Evolutionary conservation across 2,888 invertebrate species (phyloP), one percentile per base, ranked within the genome.

Genomic region (Pollenia labialis): DNA sequence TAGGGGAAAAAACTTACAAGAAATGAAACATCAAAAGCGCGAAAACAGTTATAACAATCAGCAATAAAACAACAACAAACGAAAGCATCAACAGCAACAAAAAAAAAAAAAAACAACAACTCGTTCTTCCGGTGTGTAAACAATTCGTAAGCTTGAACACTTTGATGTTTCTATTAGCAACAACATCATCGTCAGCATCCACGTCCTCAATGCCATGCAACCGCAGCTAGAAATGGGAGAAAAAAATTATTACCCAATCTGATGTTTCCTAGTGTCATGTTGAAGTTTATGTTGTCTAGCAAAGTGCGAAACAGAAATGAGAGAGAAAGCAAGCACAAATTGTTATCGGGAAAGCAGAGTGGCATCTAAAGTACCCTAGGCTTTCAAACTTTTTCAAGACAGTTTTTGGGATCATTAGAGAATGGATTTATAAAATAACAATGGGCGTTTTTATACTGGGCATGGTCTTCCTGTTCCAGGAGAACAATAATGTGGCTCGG

Each of bases 131-230:
- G 90, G 90, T 91, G 91, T 91, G 91, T 90, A 89, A 81, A 90
- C 92, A 91, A 91, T 91, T 92, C 90, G 90, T 91, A 91, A 89
- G 92, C 92, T 90, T 91, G 88, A 91, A 91, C 92, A 90, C 91
- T 91, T 91, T 91, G 91, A 91, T 91, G 91, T 91, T 88, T 85
- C 85, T 84, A 87, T 87, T 87, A 87, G 86, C 86, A 87, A 81
- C 86, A 87, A 81, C 86, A 75, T 81, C 81, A 75, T 52, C 79
- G 44, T 18, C 60, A 52, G 7, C 52, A 52, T 64, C 32, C 62
- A 23, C 42, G 62, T 16, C 32, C 50, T 68, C 56, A 23, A 42
- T 64, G 52, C 6, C 50, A 44, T 50, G 48, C 46, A 74, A 56
- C 46, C 66, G 23, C 46, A 81, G 32, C 18, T 54, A 46, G 12